phyloP scores from a whole-genome alignment of 2,113 vertebrate genomes.

The Synchiropus splendidus region DNA sequence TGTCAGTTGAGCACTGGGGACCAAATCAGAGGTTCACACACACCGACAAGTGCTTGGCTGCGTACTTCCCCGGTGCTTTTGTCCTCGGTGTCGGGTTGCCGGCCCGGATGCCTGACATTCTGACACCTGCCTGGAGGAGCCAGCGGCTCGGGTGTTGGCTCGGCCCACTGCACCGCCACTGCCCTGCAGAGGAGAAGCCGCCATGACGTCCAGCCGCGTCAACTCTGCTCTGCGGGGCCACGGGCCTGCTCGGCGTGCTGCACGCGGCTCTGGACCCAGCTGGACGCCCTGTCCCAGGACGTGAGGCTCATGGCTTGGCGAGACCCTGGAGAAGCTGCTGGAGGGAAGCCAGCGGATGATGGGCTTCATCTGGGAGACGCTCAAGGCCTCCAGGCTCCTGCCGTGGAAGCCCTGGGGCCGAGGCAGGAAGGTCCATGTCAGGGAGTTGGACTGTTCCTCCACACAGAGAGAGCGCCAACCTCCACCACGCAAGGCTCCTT shows the following conservation, averaged over 20 bases:
- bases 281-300: constrained; percentile 70
- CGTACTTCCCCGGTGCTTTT: no score
- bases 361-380: constrained; percentile 65
- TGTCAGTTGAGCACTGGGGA: no score
- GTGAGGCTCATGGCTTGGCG: constrained; percentile 62
- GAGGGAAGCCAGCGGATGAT: constrained; percentile 73
- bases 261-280: constrained; percentile 66
- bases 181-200: constrained; percentile 1
- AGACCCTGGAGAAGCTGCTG: constrained; percentile 71
- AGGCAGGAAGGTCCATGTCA: constrained; percentile 34
- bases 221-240: constrained; percentile 70
- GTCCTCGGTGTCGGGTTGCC: constrained; percentile 41
- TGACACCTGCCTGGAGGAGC: constrained; percentile 55
- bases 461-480: constrained; percentile 5
- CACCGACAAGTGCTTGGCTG: no score
- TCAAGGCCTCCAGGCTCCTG: constrained; percentile 66
- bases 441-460: constrained; percentile 4
- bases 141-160: constrained; percentile 58
- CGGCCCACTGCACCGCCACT: no score
- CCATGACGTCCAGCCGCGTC: constrained; percentile 64
- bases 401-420: constrained; percentile 47
- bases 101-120: constrained; percentile 44
- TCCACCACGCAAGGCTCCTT: no score
- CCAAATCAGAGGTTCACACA: no score
- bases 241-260: constrained; percentile 66